These are phyloP conservation scores for Calameuta pallipes DNA, from an alignment of 2,888 invertebrate species.

Conservation along the genomic window DNA sequence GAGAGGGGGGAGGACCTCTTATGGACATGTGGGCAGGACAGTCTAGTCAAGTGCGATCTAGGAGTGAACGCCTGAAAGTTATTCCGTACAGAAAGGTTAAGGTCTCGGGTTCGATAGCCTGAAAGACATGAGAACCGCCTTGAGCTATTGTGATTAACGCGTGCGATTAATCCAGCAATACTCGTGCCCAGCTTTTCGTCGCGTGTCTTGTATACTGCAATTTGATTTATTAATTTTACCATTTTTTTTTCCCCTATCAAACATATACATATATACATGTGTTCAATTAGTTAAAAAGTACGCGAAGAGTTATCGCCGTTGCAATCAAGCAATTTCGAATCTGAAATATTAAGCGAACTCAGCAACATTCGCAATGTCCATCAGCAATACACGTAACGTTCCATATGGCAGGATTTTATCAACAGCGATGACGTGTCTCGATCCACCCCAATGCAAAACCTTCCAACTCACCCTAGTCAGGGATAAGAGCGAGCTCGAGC, in stretches of 20 bases:
- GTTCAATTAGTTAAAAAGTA: too few relatives aligned
- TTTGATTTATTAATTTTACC: not conserved
- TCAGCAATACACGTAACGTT: not conserved
- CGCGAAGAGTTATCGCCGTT: not conserved
- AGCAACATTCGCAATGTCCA: not conserved
- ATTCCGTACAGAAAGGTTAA: slow-evolving; percentile 49
- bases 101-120: slow-evolving; percentile 52
- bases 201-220: not conserved
- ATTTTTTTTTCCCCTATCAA: not conserved
- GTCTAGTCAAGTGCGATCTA: slow-evolving; percentile 31
- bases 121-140: slow-evolving; percentile 24
- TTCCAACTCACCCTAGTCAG: not conserved
- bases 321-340: not conserved
- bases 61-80: slow-evolving; percentile 23
- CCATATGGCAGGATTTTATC: not conserved
- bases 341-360: not conserved
- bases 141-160: slow-evolving; percentile 9
- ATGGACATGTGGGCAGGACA: slow-evolving; percentile 26
- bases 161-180: slow-evolving; percentile 1
- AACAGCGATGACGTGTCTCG: not conserved
- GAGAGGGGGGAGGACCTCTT: slow-evolving; percentile 5
- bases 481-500: not conserved
- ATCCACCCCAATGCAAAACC: not conserved
- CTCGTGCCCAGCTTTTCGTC: not conserved
- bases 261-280: too few relatives aligned